phyloP scores from a whole-genome alignment of 2,797 vertebrate genomes.

The Microtus obscurus region DNA sequence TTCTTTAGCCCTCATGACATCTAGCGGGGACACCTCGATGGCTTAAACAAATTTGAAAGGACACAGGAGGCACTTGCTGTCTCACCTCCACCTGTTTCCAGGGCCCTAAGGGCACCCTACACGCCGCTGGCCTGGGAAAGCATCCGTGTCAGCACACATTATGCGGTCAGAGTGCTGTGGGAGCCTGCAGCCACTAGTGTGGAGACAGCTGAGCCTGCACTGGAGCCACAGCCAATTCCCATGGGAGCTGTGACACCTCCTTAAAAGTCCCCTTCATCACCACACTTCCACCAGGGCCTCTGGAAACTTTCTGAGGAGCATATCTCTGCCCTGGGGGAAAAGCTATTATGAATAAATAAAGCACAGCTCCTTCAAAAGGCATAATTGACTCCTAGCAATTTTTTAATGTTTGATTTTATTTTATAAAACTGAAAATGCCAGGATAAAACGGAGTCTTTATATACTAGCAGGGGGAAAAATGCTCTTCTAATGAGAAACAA shows the following conservation, averaged over 20 bases:
- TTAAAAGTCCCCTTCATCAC: neutral
- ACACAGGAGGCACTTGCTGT: conserved; percentile 68
- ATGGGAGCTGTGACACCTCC: neutral
- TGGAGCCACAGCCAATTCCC: neutral
- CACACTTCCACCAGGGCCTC: conserved; percentile 9
- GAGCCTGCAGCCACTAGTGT: neutral
- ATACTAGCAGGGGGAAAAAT: neutral
- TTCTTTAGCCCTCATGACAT: conserved; percentile 36
- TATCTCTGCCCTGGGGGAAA: neutral
- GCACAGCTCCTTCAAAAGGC: conserved; percentile 5
- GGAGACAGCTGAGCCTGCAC: neutral
- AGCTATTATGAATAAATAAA: neutral
- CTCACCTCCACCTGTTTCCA: conserved; percentile 21
- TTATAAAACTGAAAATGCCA: conserved; percentile 18
- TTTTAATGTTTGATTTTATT: neutral
- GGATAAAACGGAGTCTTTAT: neutral
- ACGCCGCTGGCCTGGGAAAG: neutral
- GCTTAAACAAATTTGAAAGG: conserved; percentile 69
- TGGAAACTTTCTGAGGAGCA: neutral
- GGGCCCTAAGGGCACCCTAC: neutral
- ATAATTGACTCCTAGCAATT: conserved; percentile 9
- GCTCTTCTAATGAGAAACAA: neutral
- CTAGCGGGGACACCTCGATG: conserved; percentile 5
- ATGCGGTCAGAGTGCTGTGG: neutral
- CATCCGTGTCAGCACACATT: neutral